Conservation (phyloP, 2,797 vertebrate genomes). For the Enteromius mattozi region DNA sequence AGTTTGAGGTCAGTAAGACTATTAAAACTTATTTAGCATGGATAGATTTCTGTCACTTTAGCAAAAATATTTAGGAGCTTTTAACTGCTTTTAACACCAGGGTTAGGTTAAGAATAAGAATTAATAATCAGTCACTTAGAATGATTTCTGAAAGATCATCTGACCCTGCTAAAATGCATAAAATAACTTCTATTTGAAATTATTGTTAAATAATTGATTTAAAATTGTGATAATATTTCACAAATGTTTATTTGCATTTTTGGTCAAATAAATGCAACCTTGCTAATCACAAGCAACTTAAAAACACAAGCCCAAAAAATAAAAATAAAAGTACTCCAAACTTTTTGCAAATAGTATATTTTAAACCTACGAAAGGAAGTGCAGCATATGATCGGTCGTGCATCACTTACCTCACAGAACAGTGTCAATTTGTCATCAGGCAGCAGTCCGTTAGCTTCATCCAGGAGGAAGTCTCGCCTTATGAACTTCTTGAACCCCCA, state of each 20-base stretch:
- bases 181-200: no score
- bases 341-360: background rate
- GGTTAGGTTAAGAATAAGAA: background rate
- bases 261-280: no score
- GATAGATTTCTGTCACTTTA: background rate
- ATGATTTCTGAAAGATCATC: background rate
- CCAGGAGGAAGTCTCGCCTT: slow-evolving; percentile 89
- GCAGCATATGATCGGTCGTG: background rate
- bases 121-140: background rate
- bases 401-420: slow-evolving; percentile 85
- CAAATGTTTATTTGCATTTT: no score
- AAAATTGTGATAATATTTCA: no score
- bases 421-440: slow-evolving; percentile 91
- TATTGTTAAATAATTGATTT: no score
- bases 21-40: background rate
- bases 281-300: no score
- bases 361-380: background rate
- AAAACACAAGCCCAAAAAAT: no score
- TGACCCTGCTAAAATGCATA: no score
- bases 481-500: slow-evolving; percentile 96
- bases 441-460: slow-evolving; percentile 88
- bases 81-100: background rate
- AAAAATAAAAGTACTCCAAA: background rate
- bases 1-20: background rate
- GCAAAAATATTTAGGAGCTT: background rate